Evolutionary conservation across 2,113 vertebrate species (phyloP).

Genomic region (Aramus guarauna): DNA sequence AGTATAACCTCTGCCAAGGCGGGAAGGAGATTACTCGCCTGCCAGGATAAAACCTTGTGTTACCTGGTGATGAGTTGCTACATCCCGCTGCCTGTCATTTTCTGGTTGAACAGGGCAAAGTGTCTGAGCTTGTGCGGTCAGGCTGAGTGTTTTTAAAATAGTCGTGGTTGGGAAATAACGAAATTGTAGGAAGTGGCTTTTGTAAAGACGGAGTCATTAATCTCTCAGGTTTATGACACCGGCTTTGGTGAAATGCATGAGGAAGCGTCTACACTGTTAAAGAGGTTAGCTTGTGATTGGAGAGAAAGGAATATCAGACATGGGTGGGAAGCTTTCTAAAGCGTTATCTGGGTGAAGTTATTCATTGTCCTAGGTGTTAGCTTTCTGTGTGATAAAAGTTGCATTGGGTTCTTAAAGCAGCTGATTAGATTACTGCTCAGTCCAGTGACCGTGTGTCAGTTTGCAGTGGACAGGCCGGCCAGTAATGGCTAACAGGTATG

Average conservation of each 20-base stretch:
- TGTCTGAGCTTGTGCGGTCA: conserved; percentile 24
- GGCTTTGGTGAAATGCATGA: not conserved
- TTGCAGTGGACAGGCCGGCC: not conserved
- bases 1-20: not conserved
- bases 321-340: not conserved
- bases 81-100: not conserved
- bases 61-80: not conserved
- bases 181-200: conserved; percentile 49
- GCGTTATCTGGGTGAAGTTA: not conserved
- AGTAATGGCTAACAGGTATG: fast-evolving
- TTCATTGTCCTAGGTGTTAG: not conserved
- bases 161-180: not conserved
- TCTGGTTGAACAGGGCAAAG: not conserved
- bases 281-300: not conserved
- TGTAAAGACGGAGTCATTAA: not conserved
- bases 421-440: not conserved
- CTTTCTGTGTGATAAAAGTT: not conserved
- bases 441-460: not conserved
- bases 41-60: not conserved
- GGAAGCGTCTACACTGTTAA: not conserved
- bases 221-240: not conserved
- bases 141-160: not conserved
- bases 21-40: not conserved
- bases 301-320: not conserved
- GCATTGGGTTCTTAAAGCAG: not conserved